Evolutionary conservation across 64 coral and sea anemone genomes (phyloP).

Genomic region (Porites australiensis): DNA sequence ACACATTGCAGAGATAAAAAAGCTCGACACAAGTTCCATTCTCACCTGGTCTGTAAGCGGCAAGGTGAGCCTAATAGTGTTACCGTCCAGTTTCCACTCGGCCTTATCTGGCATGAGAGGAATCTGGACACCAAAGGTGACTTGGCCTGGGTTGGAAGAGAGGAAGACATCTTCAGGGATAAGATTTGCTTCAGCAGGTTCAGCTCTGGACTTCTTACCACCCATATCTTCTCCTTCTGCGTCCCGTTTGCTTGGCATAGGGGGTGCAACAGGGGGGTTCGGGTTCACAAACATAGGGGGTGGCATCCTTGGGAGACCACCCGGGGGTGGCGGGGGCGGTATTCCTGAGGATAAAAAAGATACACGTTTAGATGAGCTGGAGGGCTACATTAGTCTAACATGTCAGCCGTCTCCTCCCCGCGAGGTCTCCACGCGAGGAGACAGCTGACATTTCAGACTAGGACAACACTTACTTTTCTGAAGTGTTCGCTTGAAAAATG

Average conservation of each 20-base stretch:
- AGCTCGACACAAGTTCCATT: background rate
- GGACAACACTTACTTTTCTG: no score
- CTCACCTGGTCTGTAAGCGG: conserved; percentile 94
- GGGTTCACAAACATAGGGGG: conserved; percentile 78
- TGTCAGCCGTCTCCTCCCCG: no score
- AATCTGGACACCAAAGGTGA: conserved; percentile 95
- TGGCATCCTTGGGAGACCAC: conserved; percentile 67
- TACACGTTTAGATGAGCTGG: no score
- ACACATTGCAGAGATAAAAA: no score
- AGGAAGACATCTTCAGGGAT: conserved; percentile 92
- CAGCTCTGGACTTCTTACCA: conserved; percentile 88
- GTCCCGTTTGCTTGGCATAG: conserved; percentile 72
- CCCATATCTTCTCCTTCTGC: conserved; percentile 70
- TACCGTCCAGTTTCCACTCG: conserved; percentile 96
- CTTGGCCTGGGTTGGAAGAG: conserved; percentile 67
- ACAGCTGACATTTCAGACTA: no score
- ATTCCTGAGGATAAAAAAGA: conserved; percentile 32
- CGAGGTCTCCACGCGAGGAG: no score
- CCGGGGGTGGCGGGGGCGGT: conserved; percentile 80
- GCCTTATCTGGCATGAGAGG: conserved; percentile 91
- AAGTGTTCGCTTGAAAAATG: no score
- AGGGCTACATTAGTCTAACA: no score
- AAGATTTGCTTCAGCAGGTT: conserved; percentile 91
- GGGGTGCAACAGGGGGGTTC: conserved; percentile 76
- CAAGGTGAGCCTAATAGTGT: conserved; percentile 83